phyloP scores from a whole-genome alignment of 2,888 invertebrate genomes.

The Abrostola triplasia region DNA sequence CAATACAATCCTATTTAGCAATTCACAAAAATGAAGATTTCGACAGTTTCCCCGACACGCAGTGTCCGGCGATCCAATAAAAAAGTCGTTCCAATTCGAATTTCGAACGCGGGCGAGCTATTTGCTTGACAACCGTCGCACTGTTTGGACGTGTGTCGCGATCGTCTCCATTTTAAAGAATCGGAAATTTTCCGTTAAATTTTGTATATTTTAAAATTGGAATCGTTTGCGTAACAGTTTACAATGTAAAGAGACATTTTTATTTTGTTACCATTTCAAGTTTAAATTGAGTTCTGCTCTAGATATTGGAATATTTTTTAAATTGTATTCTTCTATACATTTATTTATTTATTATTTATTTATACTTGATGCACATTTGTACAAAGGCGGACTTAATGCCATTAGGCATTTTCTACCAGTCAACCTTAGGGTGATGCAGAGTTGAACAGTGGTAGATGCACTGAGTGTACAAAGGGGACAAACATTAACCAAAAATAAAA shows the following conservation, averaged over 20 bases:
- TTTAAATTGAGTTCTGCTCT: neutral
- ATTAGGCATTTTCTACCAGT: too few species aligned
- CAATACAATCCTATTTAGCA: constrained; percentile 20
- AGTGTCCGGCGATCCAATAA: constrained; percentile 39
- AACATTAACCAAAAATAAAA: too few species aligned
- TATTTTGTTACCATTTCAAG: neutral
- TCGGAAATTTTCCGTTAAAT: constrained; percentile 27
- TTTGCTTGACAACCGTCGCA: constrained; percentile 55
- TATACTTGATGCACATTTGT: too few species aligned
- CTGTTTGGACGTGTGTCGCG: constrained; percentile 53
- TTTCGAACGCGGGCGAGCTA: constrained; percentile 51
- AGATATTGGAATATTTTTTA: neutral
- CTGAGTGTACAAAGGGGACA: too few species aligned
- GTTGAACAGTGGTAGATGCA: too few species aligned
- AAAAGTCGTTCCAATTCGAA: constrained; percentile 51
- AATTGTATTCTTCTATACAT: too few species aligned
- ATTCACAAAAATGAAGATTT: constrained; percentile 45
- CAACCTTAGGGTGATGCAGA: too few species aligned
- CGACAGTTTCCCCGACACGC: constrained; percentile 35
- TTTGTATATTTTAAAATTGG: constrained; percentile 32
- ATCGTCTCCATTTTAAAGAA: constrained; percentile 28
- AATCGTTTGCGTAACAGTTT: constrained; percentile 16
- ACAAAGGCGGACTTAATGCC: too few species aligned
- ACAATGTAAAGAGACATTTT: constrained; percentile 12
- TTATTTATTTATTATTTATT: too few species aligned